Evolutionary conservation across 2,113 vertebrate species (phyloP).

Genomic region (Calypte anna): DNA sequence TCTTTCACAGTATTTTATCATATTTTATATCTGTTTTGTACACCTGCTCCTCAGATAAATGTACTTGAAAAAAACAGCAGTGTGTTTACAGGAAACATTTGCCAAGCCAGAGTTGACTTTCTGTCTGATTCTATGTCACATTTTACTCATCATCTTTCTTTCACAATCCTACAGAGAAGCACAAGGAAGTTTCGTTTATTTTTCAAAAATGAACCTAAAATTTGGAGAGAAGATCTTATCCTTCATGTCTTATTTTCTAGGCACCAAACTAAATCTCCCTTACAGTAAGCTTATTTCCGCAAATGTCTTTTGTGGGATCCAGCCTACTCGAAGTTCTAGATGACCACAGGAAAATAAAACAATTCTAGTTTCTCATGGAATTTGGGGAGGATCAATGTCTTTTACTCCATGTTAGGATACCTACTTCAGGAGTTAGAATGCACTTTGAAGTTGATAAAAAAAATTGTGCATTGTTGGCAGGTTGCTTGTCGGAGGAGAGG

Average conservation of each 20-base stretch:
- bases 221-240: not conserved
- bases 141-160: not conserved
- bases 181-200: not conserved
- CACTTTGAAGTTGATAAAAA: not conserved
- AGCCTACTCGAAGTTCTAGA: not conserved
- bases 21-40: not conserved
- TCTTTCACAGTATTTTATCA: not conserved
- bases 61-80: not conserved
- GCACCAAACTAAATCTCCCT: not conserved
- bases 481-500: not conserved
- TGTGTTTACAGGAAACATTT: not conserved
- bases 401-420: not conserved
- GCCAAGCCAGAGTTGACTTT: not conserved
- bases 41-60: not conserved
- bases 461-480: not conserved
- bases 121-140: not conserved
- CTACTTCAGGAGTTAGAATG: not conserved
- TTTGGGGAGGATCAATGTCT: not conserved
- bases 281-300: not conserved
- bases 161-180: rapidly evolving
- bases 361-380: not conserved
- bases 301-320: not conserved
- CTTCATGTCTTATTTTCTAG: not conserved
- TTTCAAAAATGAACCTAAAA: not conserved
- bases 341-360: not conserved